Evolutionary conservation across 2,888 invertebrate species (phyloP), one percentile per base, ranked within the genome.

Genomic region (Oxystoma pomonae): DNA sequence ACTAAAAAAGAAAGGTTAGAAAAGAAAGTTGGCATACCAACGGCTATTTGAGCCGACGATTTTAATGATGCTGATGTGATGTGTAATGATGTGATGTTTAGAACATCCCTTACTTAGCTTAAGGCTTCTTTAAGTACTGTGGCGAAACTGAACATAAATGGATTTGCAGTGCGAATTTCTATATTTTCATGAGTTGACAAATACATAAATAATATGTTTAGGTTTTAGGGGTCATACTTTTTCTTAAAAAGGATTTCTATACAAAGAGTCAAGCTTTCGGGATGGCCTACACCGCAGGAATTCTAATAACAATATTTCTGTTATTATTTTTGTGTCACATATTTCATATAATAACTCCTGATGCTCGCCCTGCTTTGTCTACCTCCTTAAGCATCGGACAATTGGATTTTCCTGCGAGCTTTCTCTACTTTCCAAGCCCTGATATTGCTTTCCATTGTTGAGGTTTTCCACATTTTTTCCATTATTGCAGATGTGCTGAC

Each of bases 371-470:
- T 7, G 3, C 35, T 70, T 72, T 71, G 72, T 74, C 70, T 73
- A 70, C 71, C 73, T 75, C 71, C 72, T 75, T 74, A 75, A 74
- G 72, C 72, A 74, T 71, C 75, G 74, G 73, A 77, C 75, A 77
- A 77, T 77, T 76, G 77, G 72, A 70, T 70, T 71, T 71, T 70
- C 70, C 70, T 71, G 72, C 73, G 74, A 7, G 35, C 35, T 12
- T 35, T 35, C 12, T 35, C 35, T 35, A 12, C 12, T 12, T 35
- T 35, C 12, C 3, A 7, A 35, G 35, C 35, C n/a, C n/a, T n/a
- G n/a, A n/a, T n/a, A n/a, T n/a, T n/a, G n/a, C n/a, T n/a, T n/a
- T n/a, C n/a, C n/a, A n/a, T n/a, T n/a, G n/a, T n/a, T n/a, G n/a
- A n/a, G n/a, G n/a, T n/a, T n/a, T n/a, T n/a, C n/a, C n/a, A n/a